phyloP scores from a whole-genome alignment of 2,888 invertebrate genomes.

The Agonopterix alstromeriana region DNA sequence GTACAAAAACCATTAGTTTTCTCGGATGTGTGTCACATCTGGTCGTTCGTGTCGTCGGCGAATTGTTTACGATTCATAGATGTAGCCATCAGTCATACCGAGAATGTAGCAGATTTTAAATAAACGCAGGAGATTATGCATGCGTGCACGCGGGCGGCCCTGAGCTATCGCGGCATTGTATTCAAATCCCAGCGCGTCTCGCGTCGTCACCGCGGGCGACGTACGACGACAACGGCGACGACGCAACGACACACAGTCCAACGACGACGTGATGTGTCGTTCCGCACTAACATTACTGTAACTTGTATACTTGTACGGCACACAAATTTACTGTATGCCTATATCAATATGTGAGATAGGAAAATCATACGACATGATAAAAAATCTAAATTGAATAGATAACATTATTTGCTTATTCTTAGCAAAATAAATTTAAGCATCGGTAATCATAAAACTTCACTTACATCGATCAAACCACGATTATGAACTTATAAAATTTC shows the following conservation, averaged over 20 bases:
- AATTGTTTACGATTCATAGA: slow-evolving; percentile 42
- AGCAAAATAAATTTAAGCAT: no score
- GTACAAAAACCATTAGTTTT: slow-evolving; percentile 37
- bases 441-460: no score
- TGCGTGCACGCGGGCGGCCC: slow-evolving; percentile 60
- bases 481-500: no score
- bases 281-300: slow-evolving; percentile 1
- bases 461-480: no score
- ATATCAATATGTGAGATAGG: no score
- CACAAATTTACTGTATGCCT: background rate
- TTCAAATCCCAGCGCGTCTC: slow-evolving; percentile 64
- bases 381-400: no score
- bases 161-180: slow-evolving; percentile 72
- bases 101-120: slow-evolving; percentile 60
- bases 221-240: slow-evolving; percentile 14
- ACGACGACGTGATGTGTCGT: background rate
- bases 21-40: slow-evolving; percentile 15
- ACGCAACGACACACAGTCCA: background rate
- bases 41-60: slow-evolving; percentile 13
- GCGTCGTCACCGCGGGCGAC: slow-evolving; percentile 40
- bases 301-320: background rate
- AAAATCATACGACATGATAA: no score
- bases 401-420: no score
- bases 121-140: slow-evolving; percentile 59
- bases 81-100: slow-evolving; percentile 38